phyloP scores from a whole-genome alignment of 2,888 invertebrate species.

The Clivina fossor region DNA sequence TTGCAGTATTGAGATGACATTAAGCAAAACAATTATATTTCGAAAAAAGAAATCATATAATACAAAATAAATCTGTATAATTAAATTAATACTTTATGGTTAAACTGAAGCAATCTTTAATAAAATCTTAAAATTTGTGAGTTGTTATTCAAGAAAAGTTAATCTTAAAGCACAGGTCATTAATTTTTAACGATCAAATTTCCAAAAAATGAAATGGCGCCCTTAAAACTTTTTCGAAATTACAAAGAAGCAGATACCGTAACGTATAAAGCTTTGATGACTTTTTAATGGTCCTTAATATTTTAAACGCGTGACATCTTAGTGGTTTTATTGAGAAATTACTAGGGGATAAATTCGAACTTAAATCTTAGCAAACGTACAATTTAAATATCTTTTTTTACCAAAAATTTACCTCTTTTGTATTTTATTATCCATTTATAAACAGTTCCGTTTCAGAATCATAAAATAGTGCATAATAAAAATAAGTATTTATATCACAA shows the following conservation, averaged over 20 bases:
- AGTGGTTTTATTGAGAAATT: constrained; percentile 16
- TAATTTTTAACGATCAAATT: constrained; percentile 22
- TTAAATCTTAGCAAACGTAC: constrained; percentile 7
- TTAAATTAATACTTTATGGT: not conserved
- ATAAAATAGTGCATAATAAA: no score
- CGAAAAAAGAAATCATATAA: not conserved
- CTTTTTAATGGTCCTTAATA: constrained; percentile 23
- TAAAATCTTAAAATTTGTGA: not conserved
- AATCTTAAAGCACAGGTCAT: constrained; percentile 9
- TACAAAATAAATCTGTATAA: not conserved
- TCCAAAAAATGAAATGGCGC: constrained; percentile 22
- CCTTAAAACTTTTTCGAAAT: constrained; percentile 8
- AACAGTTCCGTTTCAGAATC: no score
- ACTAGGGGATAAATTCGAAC: constrained; percentile 11
- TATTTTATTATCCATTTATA: no score
- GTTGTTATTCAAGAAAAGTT: not conserved
- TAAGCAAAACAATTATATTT: not conserved
- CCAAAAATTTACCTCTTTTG: no score
- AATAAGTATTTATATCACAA: no score
- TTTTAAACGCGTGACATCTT: constrained; percentile 22
- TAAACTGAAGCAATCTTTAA: not conserved
- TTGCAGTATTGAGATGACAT: no score
- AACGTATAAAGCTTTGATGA: constrained; percentile 24
- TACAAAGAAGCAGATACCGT: constrained; percentile 2
- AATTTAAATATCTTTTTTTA: no score